phyloP scores from a whole-genome alignment of 2,888 invertebrate species.

The Hoplodrina blanda region DNA sequence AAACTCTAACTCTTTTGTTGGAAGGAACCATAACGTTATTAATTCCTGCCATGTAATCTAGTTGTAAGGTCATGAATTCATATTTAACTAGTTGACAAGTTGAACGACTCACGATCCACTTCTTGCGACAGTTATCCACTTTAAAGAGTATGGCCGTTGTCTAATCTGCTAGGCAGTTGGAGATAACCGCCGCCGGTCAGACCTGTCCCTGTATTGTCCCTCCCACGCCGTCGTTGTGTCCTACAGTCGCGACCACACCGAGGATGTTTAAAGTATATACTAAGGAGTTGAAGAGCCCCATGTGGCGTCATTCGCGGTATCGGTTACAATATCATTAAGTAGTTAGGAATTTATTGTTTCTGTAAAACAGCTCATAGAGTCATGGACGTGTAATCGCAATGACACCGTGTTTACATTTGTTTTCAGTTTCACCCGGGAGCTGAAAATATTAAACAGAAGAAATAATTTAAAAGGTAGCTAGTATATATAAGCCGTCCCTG shows the following conservation, averaged over 20 bases:
- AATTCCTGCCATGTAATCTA: not conserved
- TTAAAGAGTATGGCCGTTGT: conserved; percentile 51
- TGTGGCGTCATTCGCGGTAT: not conserved
- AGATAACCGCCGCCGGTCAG: conserved; percentile 51
- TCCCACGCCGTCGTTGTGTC: conserved; percentile 49
- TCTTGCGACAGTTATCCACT: conserved; percentile 56
- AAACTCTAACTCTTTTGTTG: not conserved
- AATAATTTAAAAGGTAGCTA: not conserved
- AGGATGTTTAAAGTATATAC: not conserved
- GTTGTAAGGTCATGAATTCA: conserved; percentile 13
- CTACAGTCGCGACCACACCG: conserved; percentile 19
- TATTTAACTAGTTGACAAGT: conserved; percentile 32
- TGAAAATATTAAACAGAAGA: too few species aligned
- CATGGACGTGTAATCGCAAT: not conserved
- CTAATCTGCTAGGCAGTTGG: conserved; percentile 57
- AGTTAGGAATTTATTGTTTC: not conserved
- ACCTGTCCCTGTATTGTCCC: conserved; percentile 51
- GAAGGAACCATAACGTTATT: not conserved
- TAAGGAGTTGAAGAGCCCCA: conserved; percentile 1
- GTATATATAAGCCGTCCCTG: not conserved
- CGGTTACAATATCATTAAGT: conserved; percentile 10
- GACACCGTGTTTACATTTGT: too few species aligned
- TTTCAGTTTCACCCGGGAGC: too few species aligned
- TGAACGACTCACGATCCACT: conserved; percentile 34
- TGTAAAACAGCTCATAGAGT: not conserved